A percentile compares a stretch with the other conserved stretches of the same genome.
phyloP scores from a whole-genome alignment of 2,888 invertebrate genomes.

The Hyles lineata region DNA sequence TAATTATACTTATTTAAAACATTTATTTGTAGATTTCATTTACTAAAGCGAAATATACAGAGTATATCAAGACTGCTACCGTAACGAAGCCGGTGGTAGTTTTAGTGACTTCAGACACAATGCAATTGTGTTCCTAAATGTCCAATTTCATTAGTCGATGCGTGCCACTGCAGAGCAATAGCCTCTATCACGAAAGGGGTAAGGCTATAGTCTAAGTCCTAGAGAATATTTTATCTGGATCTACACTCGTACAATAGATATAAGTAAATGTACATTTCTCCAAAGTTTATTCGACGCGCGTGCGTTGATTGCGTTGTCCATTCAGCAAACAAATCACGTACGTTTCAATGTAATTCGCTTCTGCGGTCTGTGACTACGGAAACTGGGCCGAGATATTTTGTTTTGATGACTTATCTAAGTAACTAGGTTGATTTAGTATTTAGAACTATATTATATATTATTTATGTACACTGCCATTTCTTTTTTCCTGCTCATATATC shows the following conservation, averaged over 20 bases:
- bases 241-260: neutral
- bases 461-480: too few relatives aligned
- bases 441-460: too few relatives aligned
- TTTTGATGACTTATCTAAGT: neutral
- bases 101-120: too few relatives aligned
- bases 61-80: too few relatives aligned
- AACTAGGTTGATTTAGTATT: neutral
- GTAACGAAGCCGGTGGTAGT: too few relatives aligned
- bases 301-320: neutral
- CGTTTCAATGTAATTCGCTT: neutral
- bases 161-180: too few relatives aligned
- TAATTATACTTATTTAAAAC: too few relatives aligned
- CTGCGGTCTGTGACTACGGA: neutral
- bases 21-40: too few relatives aligned
- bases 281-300: neutral
- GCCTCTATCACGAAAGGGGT: neutral
- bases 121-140: too few relatives aligned
- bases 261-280: neutral
- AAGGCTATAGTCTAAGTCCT: neutral
- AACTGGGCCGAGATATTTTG: neutral
- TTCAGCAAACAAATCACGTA: slow-evolving; percentile 3
- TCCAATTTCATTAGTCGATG: too few relatives aligned
- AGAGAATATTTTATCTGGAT: neutral
- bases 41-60: too few relatives aligned
- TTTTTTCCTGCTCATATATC: too few relatives aligned